Base-by-base conservation (phyloP, 1,140 invertebrate species). In the Philotrypesis tridentata region DNA sequence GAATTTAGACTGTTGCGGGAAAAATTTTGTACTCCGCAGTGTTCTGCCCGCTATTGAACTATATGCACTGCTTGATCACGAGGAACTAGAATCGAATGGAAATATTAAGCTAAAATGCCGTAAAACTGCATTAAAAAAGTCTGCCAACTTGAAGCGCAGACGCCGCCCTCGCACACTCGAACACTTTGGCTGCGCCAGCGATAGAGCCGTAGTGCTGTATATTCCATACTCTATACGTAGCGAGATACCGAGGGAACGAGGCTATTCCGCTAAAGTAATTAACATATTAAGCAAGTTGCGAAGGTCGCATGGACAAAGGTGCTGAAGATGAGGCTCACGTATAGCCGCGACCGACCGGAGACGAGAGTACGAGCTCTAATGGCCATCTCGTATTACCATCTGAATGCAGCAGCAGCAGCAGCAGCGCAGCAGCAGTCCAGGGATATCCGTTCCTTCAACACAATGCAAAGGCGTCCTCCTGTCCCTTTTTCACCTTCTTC, bases 371-470 rank as follows among this genome's bases (percentile, higher is more conserved):
- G 33, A 31, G 65, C 40, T 68, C 78, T 80, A 85, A 85, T 85
- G 82, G 82, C 63, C 79, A 71, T 31, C 80, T 74, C 84, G 27
- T 68, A 86, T 86, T 86, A 86, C 76, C 85, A 86, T 86, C 29
- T 84, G 85, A 86, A 86, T 85, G 73, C 70, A 27, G 33, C 1
- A 23, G 70, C 21, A 37, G 40, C 23, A n/a, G n/a, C 33, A 72
- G 70, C 40, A 11, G 68, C 71, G 37, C 68, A n/a, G 27, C 0
- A 40, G 33, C n/a, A 25, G 8, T 27, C 70, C 7, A 1, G 40
- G 33, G 48, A 55, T 55, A 55, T 55, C 48, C 4, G 48, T 55
- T 55, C 31, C 48, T 60, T 55, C 63, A 9, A 48, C 40, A 48
- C 77, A 70, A 61, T 72, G 48, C n/a, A 12, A 61, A 40, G 31